phyloP scores from a whole-genome alignment of 2,797 vertebrate species.

The Gallinago solitaria region DNA sequence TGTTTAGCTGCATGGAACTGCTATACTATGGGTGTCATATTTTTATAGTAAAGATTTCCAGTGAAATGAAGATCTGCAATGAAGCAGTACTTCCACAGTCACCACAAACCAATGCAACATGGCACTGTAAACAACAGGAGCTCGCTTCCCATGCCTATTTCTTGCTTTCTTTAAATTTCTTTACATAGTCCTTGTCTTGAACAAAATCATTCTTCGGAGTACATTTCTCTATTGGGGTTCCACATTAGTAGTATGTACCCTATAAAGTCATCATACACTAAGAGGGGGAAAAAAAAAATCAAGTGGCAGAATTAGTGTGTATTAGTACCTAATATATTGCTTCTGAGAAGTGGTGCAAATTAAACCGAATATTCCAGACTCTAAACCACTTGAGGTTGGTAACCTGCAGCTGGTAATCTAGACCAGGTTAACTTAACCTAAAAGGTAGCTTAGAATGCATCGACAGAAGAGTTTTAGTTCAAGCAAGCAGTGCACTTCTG shows the following conservation, averaged over 20 bases:
- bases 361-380: background rate
- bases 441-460: background rate
- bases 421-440: background rate
- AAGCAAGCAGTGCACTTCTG: background rate
- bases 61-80: background rate
- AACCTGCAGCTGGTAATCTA: background rate
- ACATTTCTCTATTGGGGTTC: background rate
- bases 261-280: background rate
- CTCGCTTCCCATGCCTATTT: background rate
- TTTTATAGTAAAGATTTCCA: background rate
- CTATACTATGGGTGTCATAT: background rate
- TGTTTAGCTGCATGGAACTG: background rate
- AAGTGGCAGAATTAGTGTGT: background rate
- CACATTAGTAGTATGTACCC: background rate
- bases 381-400: background rate
- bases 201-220: background rate
- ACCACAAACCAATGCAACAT: background rate
- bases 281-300: background rate
- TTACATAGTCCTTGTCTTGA: background rate
- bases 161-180: background rate
- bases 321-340: background rate
- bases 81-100: background rate
- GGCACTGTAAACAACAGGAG: background rate
- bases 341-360: background rate
- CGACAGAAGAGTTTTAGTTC: background rate